Base-by-base conservation (phyloP, 1,140 invertebrate genomes). In the Conus betulinus region DNA sequence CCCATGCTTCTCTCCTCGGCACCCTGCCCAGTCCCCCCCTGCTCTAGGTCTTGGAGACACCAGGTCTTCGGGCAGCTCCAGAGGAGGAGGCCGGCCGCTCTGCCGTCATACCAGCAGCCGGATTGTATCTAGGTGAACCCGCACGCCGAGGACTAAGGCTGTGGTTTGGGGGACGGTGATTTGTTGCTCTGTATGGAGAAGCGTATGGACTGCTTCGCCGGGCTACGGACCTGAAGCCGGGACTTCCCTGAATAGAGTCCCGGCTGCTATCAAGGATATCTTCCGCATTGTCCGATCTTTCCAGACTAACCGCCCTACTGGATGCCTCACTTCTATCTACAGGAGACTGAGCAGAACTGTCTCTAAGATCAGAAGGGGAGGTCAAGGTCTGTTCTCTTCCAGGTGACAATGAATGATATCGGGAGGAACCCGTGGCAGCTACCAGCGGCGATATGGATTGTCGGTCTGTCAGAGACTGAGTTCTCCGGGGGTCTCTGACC, bases 11-110 rank as follows among this genome's bases (percentile, higher is more conserved):
- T 91, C 90, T 25, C 89, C 53, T 7, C 90, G 51, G 27, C 89
- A 89, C 20, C 90, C 71, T 71, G 87, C 74, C 3, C 89, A 83
- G 5, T 52, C 74, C 7, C 90, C 89, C 39, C 88, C 88, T 39
- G 63, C 78, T 23, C 79, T 89, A 23, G 55, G 51, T 27, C 51
- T 23, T 39, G 74, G 39, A 60, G 60, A 87, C 15, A 55, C 51
- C 13, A 51, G 39, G 20, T 87, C 85, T n/a, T 78, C 85, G 39
- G 71, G 74, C 74, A 74, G 74, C 52, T 76, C 39, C 13, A 87
- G 74, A 25, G 71, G 85, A 15, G 85, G 74, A 15, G 74, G 71
- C 27, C 85, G 74, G 71, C 27, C 85, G 27, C 39, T 87, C 85
- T 20, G 20, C 15, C 23, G 67, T 71, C 67, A 13, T 71, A 7